These are phyloP conservation scores for Acanthosepion lycidas DNA, from an alignment of 2,888 invertebrate species.

Conservation along the genomic window DNA sequence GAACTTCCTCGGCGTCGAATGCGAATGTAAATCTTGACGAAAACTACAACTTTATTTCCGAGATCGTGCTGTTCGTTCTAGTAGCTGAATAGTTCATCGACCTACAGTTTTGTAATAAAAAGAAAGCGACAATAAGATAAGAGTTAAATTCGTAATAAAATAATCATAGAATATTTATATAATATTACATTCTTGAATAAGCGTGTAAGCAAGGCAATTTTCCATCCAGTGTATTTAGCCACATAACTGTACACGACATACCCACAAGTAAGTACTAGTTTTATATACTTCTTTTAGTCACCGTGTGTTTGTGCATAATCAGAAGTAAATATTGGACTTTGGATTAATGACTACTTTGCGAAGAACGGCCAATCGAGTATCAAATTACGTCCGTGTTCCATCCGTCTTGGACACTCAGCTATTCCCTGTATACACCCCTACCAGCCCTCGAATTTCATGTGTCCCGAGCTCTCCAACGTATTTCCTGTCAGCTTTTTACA, in stretches of 20 bases:
- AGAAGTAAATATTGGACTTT: neutral
- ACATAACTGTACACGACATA: neutral
- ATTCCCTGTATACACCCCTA: neutral
- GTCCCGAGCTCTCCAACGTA: neutral
- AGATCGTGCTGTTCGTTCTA: too few relatives aligned
- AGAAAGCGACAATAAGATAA: too few relatives aligned
- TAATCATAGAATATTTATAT: neutral
- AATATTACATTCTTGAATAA: neutral
- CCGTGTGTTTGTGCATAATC: neutral
- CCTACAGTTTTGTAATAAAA: neutral
- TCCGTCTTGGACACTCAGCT: neutral
- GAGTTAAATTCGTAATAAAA: neutral
- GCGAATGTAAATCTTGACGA: too few relatives aligned
- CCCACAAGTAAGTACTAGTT: neutral
- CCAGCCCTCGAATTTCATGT: neutral
- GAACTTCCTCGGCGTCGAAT: too few relatives aligned
- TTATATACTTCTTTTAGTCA: neutral
- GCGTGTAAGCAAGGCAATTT: neutral
- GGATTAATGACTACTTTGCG: neutral
- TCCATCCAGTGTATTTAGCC: too few relatives aligned
- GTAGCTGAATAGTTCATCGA: too few relatives aligned
- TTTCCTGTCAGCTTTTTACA: neutral
- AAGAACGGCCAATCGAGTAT: neutral
- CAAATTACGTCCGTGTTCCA: neutral
- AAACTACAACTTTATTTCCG: too few relatives aligned